A percentile compares a stretch with the other conserved stretches of the same genome.
Evolutionary conservation across 2,888 invertebrate species (phyloP).

Genomic region (Seladonia tumulorum): DNA sequence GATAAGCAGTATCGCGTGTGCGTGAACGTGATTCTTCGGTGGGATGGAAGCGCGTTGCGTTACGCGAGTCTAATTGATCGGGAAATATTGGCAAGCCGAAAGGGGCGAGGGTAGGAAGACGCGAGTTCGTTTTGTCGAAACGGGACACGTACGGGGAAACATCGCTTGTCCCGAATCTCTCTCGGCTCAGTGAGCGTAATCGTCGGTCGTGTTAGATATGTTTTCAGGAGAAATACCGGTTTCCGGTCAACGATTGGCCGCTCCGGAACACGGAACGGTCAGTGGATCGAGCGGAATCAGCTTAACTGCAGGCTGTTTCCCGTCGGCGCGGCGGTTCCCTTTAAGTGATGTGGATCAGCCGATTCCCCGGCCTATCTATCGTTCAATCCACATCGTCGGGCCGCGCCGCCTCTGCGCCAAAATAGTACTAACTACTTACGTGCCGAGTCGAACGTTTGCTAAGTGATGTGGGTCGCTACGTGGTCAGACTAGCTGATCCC

Average conservation of each 20-base stretch:
- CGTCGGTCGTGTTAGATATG: slow-evolving; percentile 55
- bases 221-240: slow-evolving; percentile 57
- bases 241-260: slow-evolving; percentile 58
- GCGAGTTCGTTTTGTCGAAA: slow-evolving; percentile 5
- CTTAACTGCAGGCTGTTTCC: slow-evolving; percentile 62
- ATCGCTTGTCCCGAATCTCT: slow-evolving; percentile 26
- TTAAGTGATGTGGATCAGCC: slow-evolving; percentile 61
- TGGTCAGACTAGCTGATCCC: slow-evolving; percentile 88
- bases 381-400: slow-evolving; percentile 21
- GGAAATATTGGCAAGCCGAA: neutral
- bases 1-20: neutral
- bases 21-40: neutral
- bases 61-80: slow-evolving; percentile 18
- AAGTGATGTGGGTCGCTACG: slow-evolving; percentile 94
- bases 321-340: slow-evolving; percentile 42
- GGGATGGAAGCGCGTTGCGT: no score
- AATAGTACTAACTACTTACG: slow-evolving; percentile 86
- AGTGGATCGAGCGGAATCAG: slow-evolving; percentile 57
- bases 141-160: slow-evolving; percentile 27
- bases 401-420: slow-evolving; percentile 29
- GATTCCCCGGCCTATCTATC: slow-evolving; percentile 49
- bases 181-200: slow-evolving; percentile 42
- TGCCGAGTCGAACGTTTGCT: slow-evolving; percentile 94
- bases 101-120: slow-evolving; percentile 1
- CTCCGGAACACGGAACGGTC: slow-evolving; percentile 35